A percentile compares a stretch with the other conserved stretches of the same genome.
phyloP scores from a whole-genome alignment of 1,140 invertebrate genomes.

The honey bee (Apis mellifera) region Amel_HAv3.1 CM009938.2:2779001-2779500 shows the following conservation, averaged over 20 bases:
- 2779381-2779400: conserved; percentile 82
- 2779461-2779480: conserved; percentile 92
- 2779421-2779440: conserved; percentile 89
- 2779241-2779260: conserved; percentile 86
- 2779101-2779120: conserved; percentile 83
- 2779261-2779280: conserved; percentile 89
- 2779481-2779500: conserved; percentile 84
- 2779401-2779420: conserved; percentile 86
- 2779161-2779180: conserved; percentile 84
- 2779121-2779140: conserved; percentile 85
- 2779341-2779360: conserved; percentile 91
- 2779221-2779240: conserved; percentile 78
- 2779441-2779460: conserved; percentile 90
- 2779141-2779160: conserved; percentile 86
- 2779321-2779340: conserved; percentile 89
- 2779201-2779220: conserved; percentile 71
- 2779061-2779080: background rate
- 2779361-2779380: conserved; percentile 84
- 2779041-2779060: background rate
- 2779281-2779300: conserved; percentile 94
- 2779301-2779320: conserved; percentile 89
- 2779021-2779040: conserved; percentile 53
- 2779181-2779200: conserved; percentile 80
- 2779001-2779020: conserved; percentile 82
- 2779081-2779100: background rate